Percentiles rank a stretch among this genome's conserved stretches.
Conservation (phyloP, 2,888 invertebrate species). For the Cryptophagus acutangulus region DNA sequence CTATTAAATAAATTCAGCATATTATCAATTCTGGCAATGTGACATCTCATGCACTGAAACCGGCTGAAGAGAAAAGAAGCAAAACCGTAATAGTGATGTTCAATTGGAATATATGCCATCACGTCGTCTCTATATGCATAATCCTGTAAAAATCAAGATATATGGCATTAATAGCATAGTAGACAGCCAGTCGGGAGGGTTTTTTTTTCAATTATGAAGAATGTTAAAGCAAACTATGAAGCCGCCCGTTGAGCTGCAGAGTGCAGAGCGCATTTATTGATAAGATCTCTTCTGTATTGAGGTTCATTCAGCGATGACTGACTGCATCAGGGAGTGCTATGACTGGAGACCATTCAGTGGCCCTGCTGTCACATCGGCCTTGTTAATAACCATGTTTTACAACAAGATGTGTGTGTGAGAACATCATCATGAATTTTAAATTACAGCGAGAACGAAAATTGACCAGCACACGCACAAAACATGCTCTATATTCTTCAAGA, state of each 20-base stretch:
- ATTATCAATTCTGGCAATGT: too few relatives aligned
- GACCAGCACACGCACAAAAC: too few relatives aligned
- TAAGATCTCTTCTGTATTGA: slow-evolving; percentile 34
- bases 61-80: too few relatives aligned
- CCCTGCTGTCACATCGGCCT: slow-evolving; percentile 22
- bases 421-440: too few relatives aligned
- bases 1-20: too few relatives aligned
- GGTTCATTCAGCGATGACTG: slow-evolving; percentile 33
- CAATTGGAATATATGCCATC: not conserved
- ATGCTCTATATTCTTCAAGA: too few relatives aligned
- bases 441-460: too few relatives aligned
- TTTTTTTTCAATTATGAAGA: slow-evolving; percentile 18
- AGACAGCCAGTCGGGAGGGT: slow-evolving; percentile 12
- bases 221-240: slow-evolving; percentile 16
- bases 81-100: too few relatives aligned
- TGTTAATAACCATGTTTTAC: slow-evolving; percentile 20
- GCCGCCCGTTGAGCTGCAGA: slow-evolving; percentile 27
- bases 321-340: slow-evolving; percentile 28
- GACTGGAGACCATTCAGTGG: slow-evolving; percentile 31
- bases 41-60: too few relatives aligned
- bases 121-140: too few relatives aligned
- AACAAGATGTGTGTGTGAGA: not conserved
- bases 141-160: not conserved
- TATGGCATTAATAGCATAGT: slow-evolving; percentile 7
- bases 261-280: slow-evolving; percentile 32